Evolutionary conservation across 2,888 invertebrate genomes (phyloP).

Genomic region (Panopea generosa): DNA sequence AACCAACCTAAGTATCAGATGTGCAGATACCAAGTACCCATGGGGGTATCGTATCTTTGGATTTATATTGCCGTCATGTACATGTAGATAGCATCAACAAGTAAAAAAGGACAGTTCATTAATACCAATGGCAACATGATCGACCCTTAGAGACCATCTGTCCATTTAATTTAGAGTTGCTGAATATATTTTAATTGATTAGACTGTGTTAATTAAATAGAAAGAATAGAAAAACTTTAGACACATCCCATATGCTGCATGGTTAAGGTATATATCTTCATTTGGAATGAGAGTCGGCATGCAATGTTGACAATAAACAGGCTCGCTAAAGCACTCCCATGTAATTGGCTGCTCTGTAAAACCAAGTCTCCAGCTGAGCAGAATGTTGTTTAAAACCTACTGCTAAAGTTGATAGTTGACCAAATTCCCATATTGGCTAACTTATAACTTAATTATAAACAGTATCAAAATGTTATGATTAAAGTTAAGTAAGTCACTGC

Average conservation of each 20-base stretch:
- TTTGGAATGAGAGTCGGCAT: constrained; percentile 8
- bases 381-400: too few species aligned
- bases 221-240: constrained; percentile 1
- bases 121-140: not conserved
- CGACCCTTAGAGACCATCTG: not conserved
- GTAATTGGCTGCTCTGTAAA: too few species aligned
- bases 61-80: not conserved
- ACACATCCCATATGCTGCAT: too few species aligned
- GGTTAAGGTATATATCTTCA: too few species aligned
- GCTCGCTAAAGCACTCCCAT: too few species aligned
- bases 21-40: not conserved
- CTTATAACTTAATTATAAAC: too few species aligned
- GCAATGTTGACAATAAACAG: constrained; percentile 12
- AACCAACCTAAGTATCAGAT: not conserved
- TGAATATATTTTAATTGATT: constrained; percentile 25
- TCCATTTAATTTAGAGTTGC: constrained; percentile 1
- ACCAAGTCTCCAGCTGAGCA: too few species aligned
- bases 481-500: too few species aligned
- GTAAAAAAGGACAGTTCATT: not conserved
- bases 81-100: not conserved
- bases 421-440: too few species aligned
- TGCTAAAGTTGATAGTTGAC: too few species aligned
- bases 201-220: constrained; percentile 24
- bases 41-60: too few species aligned
- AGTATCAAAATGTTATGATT: too few species aligned